Percentiles rank a stretch among this genome's conserved stretches.
Conservation (phyloP, 2,113 vertebrate species). For the Alaudala cheleensis region DNA sequence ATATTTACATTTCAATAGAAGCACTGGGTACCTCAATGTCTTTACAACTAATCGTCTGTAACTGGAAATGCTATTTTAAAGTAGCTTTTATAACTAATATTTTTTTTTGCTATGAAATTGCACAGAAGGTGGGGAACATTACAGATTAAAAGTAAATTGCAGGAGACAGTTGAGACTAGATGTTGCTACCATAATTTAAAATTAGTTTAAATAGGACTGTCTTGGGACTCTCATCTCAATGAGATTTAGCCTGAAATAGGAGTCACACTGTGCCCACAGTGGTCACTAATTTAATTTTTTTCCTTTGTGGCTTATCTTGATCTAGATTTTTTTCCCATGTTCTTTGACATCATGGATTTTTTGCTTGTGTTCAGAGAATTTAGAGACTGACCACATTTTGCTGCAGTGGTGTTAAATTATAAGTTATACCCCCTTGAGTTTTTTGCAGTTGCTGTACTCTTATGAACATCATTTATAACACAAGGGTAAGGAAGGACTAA, state of each 20-base stretch:
- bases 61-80: slow-evolving; percentile 21
- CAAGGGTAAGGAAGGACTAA: background rate
- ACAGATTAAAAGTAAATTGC: slow-evolving; percentile 42
- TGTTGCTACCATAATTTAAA: background rate
- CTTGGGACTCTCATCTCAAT: background rate
- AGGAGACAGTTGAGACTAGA: background rate
- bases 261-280: background rate
- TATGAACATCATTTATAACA: background rate
- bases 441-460: background rate
- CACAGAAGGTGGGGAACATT: background rate
- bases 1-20: slow-evolving; percentile 29
- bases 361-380: background rate
- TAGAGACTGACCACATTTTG: background rate
- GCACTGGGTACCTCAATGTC: background rate
- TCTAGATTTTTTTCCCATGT: background rate
- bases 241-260: background rate
- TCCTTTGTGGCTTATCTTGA: background rate
- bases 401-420: background rate
- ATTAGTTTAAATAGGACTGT: slow-evolving; percentile 8
- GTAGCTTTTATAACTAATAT: background rate
- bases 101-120: slow-evolving; percentile 12
- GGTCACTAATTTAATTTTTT: background rate
- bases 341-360: background rate
- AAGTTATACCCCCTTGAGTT: background rate
- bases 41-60: slow-evolving; percentile 16